Evolutionary conservation across 2,113 vertebrate genomes (phyloP), one percentile per base, ranked within the genome.

Genomic region (Steatornis caripensis): DNA sequence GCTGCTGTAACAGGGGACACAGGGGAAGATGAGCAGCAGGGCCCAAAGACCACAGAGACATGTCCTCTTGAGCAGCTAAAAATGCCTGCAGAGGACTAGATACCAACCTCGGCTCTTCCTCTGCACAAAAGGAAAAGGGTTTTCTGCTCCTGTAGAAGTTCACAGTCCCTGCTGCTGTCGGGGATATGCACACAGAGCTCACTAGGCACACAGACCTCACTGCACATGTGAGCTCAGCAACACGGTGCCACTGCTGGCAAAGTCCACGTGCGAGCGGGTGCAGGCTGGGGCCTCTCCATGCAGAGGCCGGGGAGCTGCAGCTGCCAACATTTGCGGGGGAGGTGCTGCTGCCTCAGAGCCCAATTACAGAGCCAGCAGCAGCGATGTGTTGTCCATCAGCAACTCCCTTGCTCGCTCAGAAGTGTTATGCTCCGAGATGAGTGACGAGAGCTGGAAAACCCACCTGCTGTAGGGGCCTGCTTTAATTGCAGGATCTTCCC

Each of bases 241-340:
- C 39, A 17, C 0, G 11, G 53, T 6, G 39, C 62, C 34, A 3
- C 34, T 20, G 71, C 37, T 51, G 57, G 64, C 32, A 64, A 30
- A 1, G 1, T 5, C 39, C 16, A 7, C 2, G 1, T 3, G 29
- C 54, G 16, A 45, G 34, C 1, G 0, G 21, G 37, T 10, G 34
- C 39, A 23, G 77, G 61, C 22, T 61, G 26, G 15, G 36, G 7
- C 7, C 51, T n/a, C 62, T 39, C 11, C 12, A 4, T 29, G 19
- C 10, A 23, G 13, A 30, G 30, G 8, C 29, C 45, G 7, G 24
- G 46, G n/a, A n/a, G n/a, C n/a, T 43, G 41, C 30, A 45, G 27
- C 82, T 76, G 54, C 62, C 22, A 4, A 26, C 2, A 3, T 45
- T 37, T 10, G 2, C 21, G 4, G 24, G 39, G 37, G 14, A 23